Base-by-base conservation (phyloP, 1,140 invertebrate species). In the Trachelipus rathkii region DNA sequence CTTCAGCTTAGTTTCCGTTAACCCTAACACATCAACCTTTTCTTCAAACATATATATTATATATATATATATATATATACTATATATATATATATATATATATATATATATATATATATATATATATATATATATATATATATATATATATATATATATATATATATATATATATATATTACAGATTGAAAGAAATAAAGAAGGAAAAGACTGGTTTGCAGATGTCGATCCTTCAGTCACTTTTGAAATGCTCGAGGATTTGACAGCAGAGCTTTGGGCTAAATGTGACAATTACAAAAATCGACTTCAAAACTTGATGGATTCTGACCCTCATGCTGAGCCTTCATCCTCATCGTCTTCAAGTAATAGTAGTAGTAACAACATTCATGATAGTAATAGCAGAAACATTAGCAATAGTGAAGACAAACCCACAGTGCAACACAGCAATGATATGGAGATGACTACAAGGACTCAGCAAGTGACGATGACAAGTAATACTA, bases 221-320 rank as follows among this genome's bases (percentile, higher is more conserved):
- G 97, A 98, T 85, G 93, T 97, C 19, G 95, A 98, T 85, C 89
- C 89, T 80, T 89, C 87, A n/a, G 94, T 97, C 0, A 96, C 94
- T 0, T 86, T 89, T 10, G 94, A 96, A 74, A 86, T 93, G 44
- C 86, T 96, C 15, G 91, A 94, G 85, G 89, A 91, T 80, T 86
- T 95, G 43, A 95, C 93, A 0, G 87, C 89, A 53, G 93, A 96
- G 84, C 96, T 95, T 83, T 88, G 95, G 46, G 89, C 89, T 53
- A 93, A 95, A 76, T 94, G 96, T 83, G 94, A 97, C 84, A 94
- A 92, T 84, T 96, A 94, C 86, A 95, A 95, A 9, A 94, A 93
- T 10, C 88, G 93, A 74, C 87, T 97, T 10, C 95, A 95, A 83
- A 90, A 91, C 81, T 95, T 95, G 84, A 94, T 96, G 78, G 91